Evolutionary conservation across 2,888 invertebrate genomes (phyloP), one percentile per base, ranked within the genome.

Genomic region (Drosophila testacea): DNA sequence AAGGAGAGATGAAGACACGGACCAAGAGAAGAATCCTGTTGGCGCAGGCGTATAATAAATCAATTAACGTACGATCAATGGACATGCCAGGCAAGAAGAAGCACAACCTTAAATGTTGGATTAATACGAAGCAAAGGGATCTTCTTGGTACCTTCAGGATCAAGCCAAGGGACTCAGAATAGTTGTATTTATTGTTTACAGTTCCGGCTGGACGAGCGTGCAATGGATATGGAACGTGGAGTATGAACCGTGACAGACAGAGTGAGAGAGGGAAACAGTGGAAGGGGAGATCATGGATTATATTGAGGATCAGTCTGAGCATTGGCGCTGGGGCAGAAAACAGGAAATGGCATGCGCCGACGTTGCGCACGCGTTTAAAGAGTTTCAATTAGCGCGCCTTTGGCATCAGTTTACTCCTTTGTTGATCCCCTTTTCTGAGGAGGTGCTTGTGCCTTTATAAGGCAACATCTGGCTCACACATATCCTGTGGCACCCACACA

Each of bases 121-220:
- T 73, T 70, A 64, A 47, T 54, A 50, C 65, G 55, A 41, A 42
- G 70, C 74, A 69, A 55, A 50, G 71, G 60, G 71, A 36, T 9
- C 7, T 6, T 32, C 6, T 6, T 32, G 32, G 32, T 1, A 6
- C 9, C 2, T 9, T n/a, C 10, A 9, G 47, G 32, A 41, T 69
- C 51, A 30, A 56, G 46, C 36, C 27, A 36, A 28, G 22, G 44
- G 66, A 54, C 54, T 60, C 28, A 10, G 55, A 34, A 57, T 42
- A 28, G 44, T 28, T 54, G 55, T 88, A 89, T 90, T 90, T 91
- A 91, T 91, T 91, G 90, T 91, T 91, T 89, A 89, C 88, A 90
- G 91, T 91, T 90, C 88, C 91, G 90, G 90, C 78, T 90, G 89
- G 85, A 86, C 89, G 90, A 84, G 76, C 77, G 75, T 72, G 73